Base-by-base conservation (phyloP, 1,140 invertebrate species). In the Drosophila dunni region DNA sequence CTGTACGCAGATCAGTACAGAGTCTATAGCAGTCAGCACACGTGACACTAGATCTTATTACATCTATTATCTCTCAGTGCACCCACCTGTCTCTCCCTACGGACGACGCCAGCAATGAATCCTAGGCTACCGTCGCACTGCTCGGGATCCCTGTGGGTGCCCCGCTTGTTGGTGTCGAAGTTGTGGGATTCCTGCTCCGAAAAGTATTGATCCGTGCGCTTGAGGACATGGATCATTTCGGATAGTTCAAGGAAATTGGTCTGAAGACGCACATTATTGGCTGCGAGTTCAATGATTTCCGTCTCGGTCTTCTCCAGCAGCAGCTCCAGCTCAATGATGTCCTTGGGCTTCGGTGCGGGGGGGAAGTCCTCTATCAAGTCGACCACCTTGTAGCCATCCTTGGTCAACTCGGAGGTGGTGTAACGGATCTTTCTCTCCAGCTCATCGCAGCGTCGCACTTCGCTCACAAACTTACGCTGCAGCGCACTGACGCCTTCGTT, bases 161-260 rank as follows among this genome's bases (percentile, higher is more conserved):
- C 77, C 36, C 93, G 99, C 97, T 81, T 82, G 61, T 75, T 90
- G 53, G 82, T 44, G 54, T 92, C 91, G 3, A 91, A 82, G 45
- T 91, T 90, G 42, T 81, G 76, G 3, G 75, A 78, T 42, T 91
- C 91, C 70, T 92, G 88, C 4, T 91, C 67, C 0, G 81, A 82
- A 42, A 91, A 91, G 79, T 91, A 91, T 56, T 70, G 64, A 42
- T 99, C 97, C 0, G 98, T 98, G 92, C 98, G 99, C 86, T 97
- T 96, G 54, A 99, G 94, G 38, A 99, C 98, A 90, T 99, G 97
- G 75, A 95, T 96, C 74, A 99, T 93, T 93, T 99, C 98, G 0
- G 96, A 97, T 50, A 99, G 93, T 92, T 99, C 98, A 56, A 98
- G 93, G 91, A 95, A 99, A 92, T 99, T 99, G 74, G 96, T 97